A percentile compares a stretch with the other conserved stretches of the same genome.
Conservation (phyloP, 2,888 invertebrate genomes). For the Meiosimyza platycephala region DNA sequence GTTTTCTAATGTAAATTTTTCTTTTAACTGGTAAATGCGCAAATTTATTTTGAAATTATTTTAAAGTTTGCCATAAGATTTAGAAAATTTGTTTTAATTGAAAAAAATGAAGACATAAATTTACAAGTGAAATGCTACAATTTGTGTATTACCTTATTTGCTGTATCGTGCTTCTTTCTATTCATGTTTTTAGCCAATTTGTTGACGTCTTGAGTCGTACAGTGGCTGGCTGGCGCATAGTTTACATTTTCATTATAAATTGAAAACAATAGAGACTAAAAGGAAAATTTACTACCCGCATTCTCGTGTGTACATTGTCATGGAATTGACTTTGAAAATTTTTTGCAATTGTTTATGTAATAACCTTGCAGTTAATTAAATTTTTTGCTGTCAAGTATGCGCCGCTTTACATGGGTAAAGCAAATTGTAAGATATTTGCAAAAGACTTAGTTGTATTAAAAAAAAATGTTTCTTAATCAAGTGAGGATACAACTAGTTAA, state of each 20-base stretch:
- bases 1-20: no score
- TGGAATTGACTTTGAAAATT: constrained; percentile 27
- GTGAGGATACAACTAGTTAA: no score
- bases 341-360: background rate
- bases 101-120: no score
- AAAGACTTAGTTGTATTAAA: no score
- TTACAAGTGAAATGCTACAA: no score
- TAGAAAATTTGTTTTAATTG: no score
- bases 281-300: constrained; percentile 12
- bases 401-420: no score
- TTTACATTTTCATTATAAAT: constrained; percentile 18
- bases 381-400: background rate
- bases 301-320: constrained; percentile 12
- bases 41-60: no score
- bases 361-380: background rate
- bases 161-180: background rate
- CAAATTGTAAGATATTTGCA: no score
- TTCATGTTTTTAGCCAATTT: background rate
- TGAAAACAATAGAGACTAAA: constrained; percentile 34
- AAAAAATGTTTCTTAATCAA: no score
- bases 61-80: no score
- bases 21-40: no score
- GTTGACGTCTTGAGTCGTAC: background rate
- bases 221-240: background rate
- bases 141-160: background rate